A percentile compares a stretch with the other conserved stretches of the same genome.
Evolutionary conservation across 1,140 invertebrate genomes (phyloP).

Genomic region (Solenopsis invicta): DNA sequence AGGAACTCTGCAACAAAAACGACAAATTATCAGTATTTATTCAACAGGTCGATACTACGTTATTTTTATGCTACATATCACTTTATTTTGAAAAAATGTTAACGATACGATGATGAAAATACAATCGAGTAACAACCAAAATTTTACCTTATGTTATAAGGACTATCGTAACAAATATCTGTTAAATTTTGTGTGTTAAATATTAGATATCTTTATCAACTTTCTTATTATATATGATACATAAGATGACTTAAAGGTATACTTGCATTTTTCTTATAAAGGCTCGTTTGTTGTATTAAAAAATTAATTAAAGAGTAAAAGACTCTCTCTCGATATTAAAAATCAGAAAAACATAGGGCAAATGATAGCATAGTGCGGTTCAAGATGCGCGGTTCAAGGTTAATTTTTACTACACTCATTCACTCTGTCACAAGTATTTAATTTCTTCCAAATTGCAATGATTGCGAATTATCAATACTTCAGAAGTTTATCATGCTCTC

Average conservation of each 20-base stretch:
- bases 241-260: neutral
- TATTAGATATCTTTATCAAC: neutral
- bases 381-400: too few species aligned
- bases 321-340: too few species aligned
- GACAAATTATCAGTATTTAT: neutral
- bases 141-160: neutral
- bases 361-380: too few species aligned
- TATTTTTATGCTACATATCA: neutral
- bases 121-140: neutral
- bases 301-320: too few species aligned
- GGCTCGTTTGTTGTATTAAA: neutral
- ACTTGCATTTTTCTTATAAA: neutral
- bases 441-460: too few species aligned
- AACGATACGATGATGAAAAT: neutral
- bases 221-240: neutral
- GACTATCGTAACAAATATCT: neutral
- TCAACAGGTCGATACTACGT: neutral
- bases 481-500: too few species aligned
- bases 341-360: too few species aligned
- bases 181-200: neutral
- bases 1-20: constrained; percentile 84
- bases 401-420: too few species aligned
- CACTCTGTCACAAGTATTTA: too few species aligned
- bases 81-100: neutral
- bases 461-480: too few species aligned